phyloP scores from a whole-genome alignment of 2,888 invertebrate species.

The Eupithecia exiguata region DNA sequence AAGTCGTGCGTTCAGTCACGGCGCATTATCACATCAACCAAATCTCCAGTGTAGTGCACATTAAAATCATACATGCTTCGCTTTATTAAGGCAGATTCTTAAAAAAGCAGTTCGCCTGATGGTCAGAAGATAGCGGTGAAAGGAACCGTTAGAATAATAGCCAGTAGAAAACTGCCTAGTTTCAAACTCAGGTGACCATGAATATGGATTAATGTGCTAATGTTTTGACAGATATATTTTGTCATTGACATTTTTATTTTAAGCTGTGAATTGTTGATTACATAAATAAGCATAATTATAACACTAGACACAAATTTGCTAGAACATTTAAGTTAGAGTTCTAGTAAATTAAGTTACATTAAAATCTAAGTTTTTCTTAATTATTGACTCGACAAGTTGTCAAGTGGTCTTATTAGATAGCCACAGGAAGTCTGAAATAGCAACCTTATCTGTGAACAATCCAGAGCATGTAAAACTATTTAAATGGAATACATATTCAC shows the following conservation, averaged over 20 bases:
- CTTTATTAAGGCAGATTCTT: slow-evolving; percentile 76
- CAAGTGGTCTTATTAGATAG: not conserved
- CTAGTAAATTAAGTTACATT: slow-evolving; percentile 21
- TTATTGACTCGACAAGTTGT: not conserved
- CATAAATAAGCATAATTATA: not conserved
- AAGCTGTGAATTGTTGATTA: slow-evolving; percentile 49
- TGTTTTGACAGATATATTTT: slow-evolving; percentile 58
- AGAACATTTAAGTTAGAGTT: not conserved
- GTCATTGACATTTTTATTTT: slow-evolving; percentile 54
- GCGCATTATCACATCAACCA: slow-evolving; percentile 77
- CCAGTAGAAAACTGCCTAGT: slow-evolving; percentile 71
- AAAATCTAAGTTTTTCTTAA: slow-evolving; percentile 18
- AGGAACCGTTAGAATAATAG: slow-evolving; percentile 81
- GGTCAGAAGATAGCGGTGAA: slow-evolving; percentile 83
- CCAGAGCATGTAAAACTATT: slow-evolving; percentile 24
- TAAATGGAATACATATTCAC: slow-evolving; percentile 40
- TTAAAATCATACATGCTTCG: slow-evolving; percentile 81
- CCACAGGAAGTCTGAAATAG: slow-evolving; percentile 12
- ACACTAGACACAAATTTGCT: not conserved
- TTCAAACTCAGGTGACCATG: slow-evolving; percentile 55
- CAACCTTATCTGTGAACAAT: slow-evolving; percentile 1
- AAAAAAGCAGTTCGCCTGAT: slow-evolving; percentile 79
- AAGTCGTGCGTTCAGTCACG: slow-evolving; percentile 80
- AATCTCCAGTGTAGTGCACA: slow-evolving; percentile 74
- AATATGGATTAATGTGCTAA: slow-evolving; percentile 52